Evolutionary conservation across 1,140 invertebrate species (phyloP), one percentile per base, ranked within the genome.

Genomic region (Wiebesia pumilae): DNA sequence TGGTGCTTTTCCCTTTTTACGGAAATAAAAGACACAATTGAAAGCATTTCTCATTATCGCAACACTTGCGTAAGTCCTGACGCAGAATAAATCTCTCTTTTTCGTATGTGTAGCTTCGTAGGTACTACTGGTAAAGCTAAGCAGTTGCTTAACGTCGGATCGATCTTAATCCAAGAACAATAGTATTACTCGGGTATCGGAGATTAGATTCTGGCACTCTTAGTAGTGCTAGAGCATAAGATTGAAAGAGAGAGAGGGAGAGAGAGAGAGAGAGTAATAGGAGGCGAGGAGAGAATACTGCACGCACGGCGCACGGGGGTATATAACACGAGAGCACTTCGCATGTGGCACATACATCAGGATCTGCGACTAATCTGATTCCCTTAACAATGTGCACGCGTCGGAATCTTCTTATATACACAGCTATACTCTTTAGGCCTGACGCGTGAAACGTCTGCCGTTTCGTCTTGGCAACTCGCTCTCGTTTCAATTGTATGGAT

Each of bases 301-400:
- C 14, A 24, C 3, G 14, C 6, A 6, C 30, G n/a, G 33, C 6
- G 38, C 10, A 14, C 16, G 47, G 16, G 43, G 27, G n/a, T 24
- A 47, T 43, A 33, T 24, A 54, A 24, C 47, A 40, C n/a, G 47
- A 10, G 16, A 38, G 65, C 73, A 81, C 83, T 73, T 54, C 85
- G 85, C 85, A 88, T 87, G 88, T 87, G 83, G 89, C 89, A 92
- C 92, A 93, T 94, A 93, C 92, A 93, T 94, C 93, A 93, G 91
- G 92, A 90, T 93, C 90, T 35, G 88, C 89, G 90, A 91, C 91
- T 94, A 93, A 94, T 94, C 93, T 93, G 91, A 93, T 93, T 93
- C 92, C 92, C 92, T 91, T 94, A 94, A 94, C 93, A 94, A 94
- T 93, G 93, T 92, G 92, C 93, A 94, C 93, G 93, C 92, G 93